phyloP scores from a whole-genome alignment of 2,888 invertebrate species.

The Chorisops tibialis region DNA sequence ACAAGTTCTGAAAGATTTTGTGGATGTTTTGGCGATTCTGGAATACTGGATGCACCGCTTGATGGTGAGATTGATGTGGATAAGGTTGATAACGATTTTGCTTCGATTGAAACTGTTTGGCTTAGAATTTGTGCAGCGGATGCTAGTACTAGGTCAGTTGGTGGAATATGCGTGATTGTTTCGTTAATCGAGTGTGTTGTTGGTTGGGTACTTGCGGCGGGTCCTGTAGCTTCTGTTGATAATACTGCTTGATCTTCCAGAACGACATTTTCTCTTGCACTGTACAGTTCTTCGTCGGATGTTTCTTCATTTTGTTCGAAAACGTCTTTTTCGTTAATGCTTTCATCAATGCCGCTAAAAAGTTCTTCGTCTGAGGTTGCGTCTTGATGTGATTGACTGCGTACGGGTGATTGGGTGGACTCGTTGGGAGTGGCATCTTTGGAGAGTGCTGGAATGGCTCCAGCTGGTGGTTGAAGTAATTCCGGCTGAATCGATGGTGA shows the following conservation, averaged over 20 bases:
- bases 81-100: not conserved
- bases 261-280: constrained; percentile 35
- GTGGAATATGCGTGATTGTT: not conserved
- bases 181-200: not conserved
- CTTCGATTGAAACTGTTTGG: not conserved
- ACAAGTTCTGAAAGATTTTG: constrained; percentile 57
- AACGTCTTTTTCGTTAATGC: constrained; percentile 37
- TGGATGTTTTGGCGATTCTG: not conserved
- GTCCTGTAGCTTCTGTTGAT: not conserved
- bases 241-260: not conserved
- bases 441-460: not conserved
- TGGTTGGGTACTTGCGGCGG: not conserved
- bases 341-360: constrained; percentile 43
- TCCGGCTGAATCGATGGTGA: too few relatives aligned
- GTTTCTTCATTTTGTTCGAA: not conserved
- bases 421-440: too few relatives aligned
- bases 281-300: constrained; percentile 34
- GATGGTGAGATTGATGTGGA: not conserved
- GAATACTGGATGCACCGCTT: not conserved
- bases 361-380: constrained; percentile 38
- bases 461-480: not conserved
- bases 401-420: not conserved
- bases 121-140: not conserved
- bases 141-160: too few relatives aligned
- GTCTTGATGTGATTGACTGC: not conserved